Evolutionary conservation across 2,797 vertebrate genomes (phyloP).

Genomic region (Manis pentadactyla): DNA sequence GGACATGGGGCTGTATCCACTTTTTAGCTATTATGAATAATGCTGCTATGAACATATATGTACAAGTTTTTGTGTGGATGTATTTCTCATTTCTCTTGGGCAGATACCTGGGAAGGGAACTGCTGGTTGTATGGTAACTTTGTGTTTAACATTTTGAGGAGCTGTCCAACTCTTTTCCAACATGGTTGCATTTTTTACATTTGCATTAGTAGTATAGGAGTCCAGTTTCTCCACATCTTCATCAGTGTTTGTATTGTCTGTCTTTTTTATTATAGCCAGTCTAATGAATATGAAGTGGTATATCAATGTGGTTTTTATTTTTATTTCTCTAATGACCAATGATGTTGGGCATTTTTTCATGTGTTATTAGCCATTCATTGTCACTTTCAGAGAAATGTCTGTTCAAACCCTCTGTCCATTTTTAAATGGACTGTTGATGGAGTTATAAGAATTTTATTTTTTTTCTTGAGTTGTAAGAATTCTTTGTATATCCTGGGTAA

Average conservation of each 20-base stretch:
- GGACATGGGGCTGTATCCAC: background rate
- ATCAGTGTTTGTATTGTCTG: background rate
- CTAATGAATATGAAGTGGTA: background rate
- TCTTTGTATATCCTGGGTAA: background rate
- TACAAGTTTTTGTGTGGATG: background rate
- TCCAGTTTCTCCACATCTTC: background rate
- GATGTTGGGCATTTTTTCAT: background rate
- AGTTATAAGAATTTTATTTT: background rate
- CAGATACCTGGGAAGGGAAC: background rate
- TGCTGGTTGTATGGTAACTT: background rate
- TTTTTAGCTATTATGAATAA: background rate
- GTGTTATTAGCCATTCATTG: background rate
- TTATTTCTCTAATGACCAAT: background rate
- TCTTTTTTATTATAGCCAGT: background rate
- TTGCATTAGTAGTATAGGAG: background rate
- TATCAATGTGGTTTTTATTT: background rate
- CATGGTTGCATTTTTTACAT: background rate
- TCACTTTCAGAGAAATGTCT: background rate
- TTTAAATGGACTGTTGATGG: background rate
- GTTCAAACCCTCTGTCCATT: background rate
- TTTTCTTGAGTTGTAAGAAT: background rate
- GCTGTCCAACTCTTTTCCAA: background rate
- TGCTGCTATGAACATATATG: background rate
- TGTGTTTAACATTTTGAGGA: background rate
- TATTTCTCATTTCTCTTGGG: background rate